phyloP scores from a whole-genome alignment of 2,113 vertebrate species.

The Syngnathus scovelli region DNA sequence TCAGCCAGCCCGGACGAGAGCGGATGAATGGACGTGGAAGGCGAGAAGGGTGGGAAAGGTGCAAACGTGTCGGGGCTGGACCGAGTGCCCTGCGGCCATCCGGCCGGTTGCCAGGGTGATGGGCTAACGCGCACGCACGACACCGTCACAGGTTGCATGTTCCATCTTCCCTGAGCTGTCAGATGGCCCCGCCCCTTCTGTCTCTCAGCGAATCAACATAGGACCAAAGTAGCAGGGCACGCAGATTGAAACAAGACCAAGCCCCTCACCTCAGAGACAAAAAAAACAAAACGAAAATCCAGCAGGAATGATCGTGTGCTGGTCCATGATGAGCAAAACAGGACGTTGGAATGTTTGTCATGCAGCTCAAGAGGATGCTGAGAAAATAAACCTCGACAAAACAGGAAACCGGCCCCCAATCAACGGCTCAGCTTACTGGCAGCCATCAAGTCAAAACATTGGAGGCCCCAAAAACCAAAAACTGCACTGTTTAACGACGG shows the following conservation, averaged over 20 bases:
- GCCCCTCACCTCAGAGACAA: no score
- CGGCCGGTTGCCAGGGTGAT: background rate
- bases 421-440: background rate
- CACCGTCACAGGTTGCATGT: background rate
- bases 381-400: background rate
- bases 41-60: conserved; percentile 52
- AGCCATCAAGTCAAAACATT: background rate
- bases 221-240: background rate
- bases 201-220: background rate
- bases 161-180: background rate
- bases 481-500: background rate
- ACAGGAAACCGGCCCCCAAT: background rate
- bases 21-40: conserved; percentile 13
- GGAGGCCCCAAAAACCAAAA: background rate
- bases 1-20: background rate
- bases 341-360: background rate
- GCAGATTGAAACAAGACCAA: background rate
- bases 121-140: background rate
- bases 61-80: background rate
- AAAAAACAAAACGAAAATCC: no score
- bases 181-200: background rate
- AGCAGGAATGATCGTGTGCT: background rate
- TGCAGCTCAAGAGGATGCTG: background rate
- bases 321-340: background rate
- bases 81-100: background rate